Percentiles rank a stretch among this genome's conserved stretches.
Evolutionary conservation across 2,797 vertebrate species (phyloP).

Genomic region (Sparidentex hasta): DNA sequence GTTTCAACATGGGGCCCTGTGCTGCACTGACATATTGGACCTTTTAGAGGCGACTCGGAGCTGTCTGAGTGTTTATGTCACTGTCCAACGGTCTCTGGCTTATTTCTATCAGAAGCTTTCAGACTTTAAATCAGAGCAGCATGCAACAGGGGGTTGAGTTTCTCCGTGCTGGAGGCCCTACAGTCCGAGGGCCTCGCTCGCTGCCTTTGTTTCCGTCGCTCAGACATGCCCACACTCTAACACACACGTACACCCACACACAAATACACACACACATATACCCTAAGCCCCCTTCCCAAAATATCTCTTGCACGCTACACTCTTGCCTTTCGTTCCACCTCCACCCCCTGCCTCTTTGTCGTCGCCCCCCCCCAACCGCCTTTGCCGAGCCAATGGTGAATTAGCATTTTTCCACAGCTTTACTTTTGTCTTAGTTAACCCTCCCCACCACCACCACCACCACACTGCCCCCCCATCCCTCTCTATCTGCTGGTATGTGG

Average conservation of each 20-base stretch:
- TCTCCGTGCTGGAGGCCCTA: slow-evolving; percentile 55
- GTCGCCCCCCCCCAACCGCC: neutral
- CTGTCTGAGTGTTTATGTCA: slow-evolving; percentile 62
- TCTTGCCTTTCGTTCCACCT: slow-evolving; percentile 70
- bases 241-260: slow-evolving; percentile 40
- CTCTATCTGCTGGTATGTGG: slow-evolving; percentile 73
- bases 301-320: slow-evolving; percentile 76
- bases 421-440: slow-evolving; percentile 82
- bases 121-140: slow-evolving; percentile 71
- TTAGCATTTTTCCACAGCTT: slow-evolving; percentile 84
- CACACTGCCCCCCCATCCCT: neutral
- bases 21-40: slow-evolving; percentile 39
- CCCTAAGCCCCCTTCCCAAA: slow-evolving; percentile 70
- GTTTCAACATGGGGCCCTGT: slow-evolving; percentile 27
- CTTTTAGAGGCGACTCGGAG: slow-evolving; percentile 43
- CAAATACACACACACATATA: slow-evolving; percentile 26
- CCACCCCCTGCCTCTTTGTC: slow-evolving; percentile 56
- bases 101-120: slow-evolving; percentile 64
- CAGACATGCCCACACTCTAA: slow-evolving; percentile 27
- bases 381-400: slow-evolving; percentile 70
- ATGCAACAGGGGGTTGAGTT: slow-evolving; percentile 67
- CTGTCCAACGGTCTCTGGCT: slow-evolving; percentile 58
- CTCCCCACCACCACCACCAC: slow-evolving; percentile 46
- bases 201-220: slow-evolving; percentile 71
- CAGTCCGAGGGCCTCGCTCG: slow-evolving; percentile 44